phyloP scores from a whole-genome alignment of 1,140 invertebrate species.

The Copidosoma floridanum region DNA sequence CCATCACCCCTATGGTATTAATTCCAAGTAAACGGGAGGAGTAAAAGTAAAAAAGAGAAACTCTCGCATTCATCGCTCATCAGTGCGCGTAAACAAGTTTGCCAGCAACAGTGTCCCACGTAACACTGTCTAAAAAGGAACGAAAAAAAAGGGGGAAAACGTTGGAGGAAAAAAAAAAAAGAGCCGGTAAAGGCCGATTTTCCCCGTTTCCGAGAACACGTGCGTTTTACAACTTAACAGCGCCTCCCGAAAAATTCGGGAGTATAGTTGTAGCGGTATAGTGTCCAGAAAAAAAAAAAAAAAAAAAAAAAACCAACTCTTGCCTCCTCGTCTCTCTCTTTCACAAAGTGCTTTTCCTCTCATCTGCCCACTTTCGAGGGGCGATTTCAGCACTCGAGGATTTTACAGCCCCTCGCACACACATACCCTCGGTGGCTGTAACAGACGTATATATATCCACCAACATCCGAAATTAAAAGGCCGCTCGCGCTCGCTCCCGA shows the following conservation, averaged over 20 bases:
- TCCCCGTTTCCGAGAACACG: slow-evolving; percentile 7
- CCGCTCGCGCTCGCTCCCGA: slow-evolving; percentile 21
- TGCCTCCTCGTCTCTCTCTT: background rate
- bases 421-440: slow-evolving; percentile 12
- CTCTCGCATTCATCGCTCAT: no score
- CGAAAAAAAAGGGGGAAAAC: slow-evolving; percentile 1
- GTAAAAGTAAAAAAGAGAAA: no score
- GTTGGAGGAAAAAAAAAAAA: no score
- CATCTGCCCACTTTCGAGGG: background rate
- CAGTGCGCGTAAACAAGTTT: background rate
- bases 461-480: slow-evolving; percentile 48
- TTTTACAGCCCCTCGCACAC: background rate
- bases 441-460: no score
- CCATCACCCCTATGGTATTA: no score
- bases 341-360: background rate
- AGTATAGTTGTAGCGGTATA: no score
- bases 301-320: no score
- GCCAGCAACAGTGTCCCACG: no score
- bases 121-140: no score
- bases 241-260: no score
- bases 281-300: no score
- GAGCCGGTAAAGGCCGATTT: no score
- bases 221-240: slow-evolving; percentile 32
- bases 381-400: slow-evolving; percentile 24
- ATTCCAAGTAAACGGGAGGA: background rate